phyloP scores from a whole-genome alignment of 1,140 invertebrate species.

The Drosophila subobscura region DNA sequence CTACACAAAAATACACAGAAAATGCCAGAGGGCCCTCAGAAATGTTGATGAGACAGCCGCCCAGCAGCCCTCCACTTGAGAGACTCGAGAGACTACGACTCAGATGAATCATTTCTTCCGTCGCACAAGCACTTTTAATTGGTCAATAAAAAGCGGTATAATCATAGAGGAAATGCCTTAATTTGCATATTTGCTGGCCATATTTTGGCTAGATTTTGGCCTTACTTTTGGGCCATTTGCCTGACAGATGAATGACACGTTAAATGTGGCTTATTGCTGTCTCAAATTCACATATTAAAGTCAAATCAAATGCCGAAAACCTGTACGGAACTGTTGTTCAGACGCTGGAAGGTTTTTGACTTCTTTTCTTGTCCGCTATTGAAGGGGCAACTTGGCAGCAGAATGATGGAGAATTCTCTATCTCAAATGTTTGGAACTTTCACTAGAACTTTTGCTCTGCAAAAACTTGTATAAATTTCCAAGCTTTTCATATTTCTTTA shows the following conservation, averaged over 20 bases:
- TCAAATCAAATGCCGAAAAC: conserved; percentile 30
- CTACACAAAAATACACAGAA: conserved; percentile 16
- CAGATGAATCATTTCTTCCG: conserved; percentile 52
- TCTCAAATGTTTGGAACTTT: too few species aligned
- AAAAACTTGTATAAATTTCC: too few species aligned
- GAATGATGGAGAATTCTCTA: too few species aligned
- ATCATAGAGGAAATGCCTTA: conserved; percentile 63
- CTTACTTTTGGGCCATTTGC: too few species aligned
- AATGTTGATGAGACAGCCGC: conserved; percentile 24
- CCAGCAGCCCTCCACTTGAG: too few species aligned
- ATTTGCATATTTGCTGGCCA: conserved; percentile 50
- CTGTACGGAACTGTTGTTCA: conserved; percentile 36
- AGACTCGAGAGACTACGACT: conserved; percentile 20
- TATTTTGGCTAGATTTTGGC: conserved; percentile 45
- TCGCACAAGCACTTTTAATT: conserved; percentile 54
- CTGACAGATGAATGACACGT: conserved; percentile 27
- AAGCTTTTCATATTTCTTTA: neutral
- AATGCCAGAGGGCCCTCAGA: conserved; percentile 48
- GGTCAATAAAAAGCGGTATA: conserved; percentile 55
- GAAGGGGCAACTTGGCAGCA: too few species aligned
- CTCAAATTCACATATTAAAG: conserved; percentile 51
- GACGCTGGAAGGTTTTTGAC: conserved; percentile 26
- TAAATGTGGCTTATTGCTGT: conserved; percentile 56
- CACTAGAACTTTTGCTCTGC: too few species aligned
- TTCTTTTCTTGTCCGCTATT: neutral